Conservation (phyloP, 2,888 invertebrate genomes). For the Morpho achilles region DNA sequence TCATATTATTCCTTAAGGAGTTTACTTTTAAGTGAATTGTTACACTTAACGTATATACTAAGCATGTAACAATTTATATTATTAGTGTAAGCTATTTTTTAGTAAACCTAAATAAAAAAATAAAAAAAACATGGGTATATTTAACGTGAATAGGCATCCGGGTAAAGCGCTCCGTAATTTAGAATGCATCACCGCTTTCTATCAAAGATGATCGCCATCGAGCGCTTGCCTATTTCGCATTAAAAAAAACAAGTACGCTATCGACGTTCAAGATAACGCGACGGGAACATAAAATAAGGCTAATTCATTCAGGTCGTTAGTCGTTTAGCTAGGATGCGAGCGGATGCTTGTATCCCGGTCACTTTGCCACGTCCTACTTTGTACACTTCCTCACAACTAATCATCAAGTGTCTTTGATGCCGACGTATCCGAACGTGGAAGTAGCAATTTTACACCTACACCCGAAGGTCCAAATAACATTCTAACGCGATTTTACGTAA, state of each 20-base stretch:
- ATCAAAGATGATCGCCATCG: neutral
- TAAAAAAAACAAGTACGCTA: constrained; percentile 1
- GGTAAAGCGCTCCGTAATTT: too few relatives aligned
- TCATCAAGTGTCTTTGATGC: constrained; percentile 34
- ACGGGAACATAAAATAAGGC: constrained; percentile 27
- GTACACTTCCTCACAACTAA: constrained; percentile 32
- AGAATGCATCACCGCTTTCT: neutral
- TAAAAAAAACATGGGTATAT: too few relatives aligned
- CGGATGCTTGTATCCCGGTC: constrained; percentile 41
- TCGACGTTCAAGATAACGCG: constrained; percentile 7
- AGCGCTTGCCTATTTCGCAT: neutral
- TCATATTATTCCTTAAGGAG: too few relatives aligned
- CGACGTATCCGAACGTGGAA: constrained; percentile 31
- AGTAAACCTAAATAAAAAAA: too few relatives aligned
- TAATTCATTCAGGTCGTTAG: constrained; percentile 26
- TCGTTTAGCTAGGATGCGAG: constrained; percentile 27
- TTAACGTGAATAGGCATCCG: too few relatives aligned
- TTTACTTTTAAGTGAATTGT: too few relatives aligned
- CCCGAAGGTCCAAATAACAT: constrained; percentile 5
- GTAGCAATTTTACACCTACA: constrained; percentile 33
- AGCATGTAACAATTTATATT: too few relatives aligned
- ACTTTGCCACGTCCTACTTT: constrained; percentile 38
- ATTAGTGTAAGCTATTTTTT: too few relatives aligned
- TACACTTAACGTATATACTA: too few relatives aligned
- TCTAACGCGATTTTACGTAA: too few relatives aligned